Evolutionary conservation across 2,113 vertebrate species (phyloP).

Genomic region (Fukomys damarensis): DNA sequence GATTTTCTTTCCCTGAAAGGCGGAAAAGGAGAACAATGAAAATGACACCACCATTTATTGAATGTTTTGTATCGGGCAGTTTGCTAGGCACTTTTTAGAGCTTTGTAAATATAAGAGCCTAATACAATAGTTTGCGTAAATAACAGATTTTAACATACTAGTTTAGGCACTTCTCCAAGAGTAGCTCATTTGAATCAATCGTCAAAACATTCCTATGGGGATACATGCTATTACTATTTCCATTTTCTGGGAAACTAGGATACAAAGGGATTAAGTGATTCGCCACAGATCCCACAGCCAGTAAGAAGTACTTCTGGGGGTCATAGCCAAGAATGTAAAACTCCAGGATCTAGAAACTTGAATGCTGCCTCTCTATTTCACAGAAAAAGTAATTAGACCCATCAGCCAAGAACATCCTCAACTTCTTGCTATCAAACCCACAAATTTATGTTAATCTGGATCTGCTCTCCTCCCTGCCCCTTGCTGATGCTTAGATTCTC

Average conservation of each 20-base stretch:
- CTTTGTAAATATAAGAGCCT: not conserved
- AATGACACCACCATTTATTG: not conserved
- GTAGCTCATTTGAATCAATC: not conserved
- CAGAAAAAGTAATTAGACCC: not conserved
- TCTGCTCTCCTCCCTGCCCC: not conserved
- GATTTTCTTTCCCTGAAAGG: not conserved
- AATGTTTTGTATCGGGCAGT: not conserved
- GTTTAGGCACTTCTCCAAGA: conserved; percentile 7
- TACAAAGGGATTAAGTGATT: not conserved
- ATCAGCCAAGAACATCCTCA: not conserved
- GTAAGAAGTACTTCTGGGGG: not conserved
- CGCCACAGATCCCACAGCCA: not conserved
- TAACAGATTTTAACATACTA: not conserved
- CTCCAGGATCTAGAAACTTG: not conserved
- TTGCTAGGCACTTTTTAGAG: not conserved
- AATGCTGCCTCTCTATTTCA: not conserved
- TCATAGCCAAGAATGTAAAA: not conserved
- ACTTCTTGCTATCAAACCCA: not conserved
- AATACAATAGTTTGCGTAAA: not conserved
- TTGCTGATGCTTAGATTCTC: not conserved
- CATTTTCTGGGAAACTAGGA: conserved; percentile 27
- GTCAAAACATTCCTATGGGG: not conserved
- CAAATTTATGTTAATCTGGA: not conserved
- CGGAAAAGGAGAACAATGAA: not conserved
- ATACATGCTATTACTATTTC: not conserved